These are phyloP conservation scores for Adoxophyes honmai DNA, from an alignment of 1,140 invertebrate species.

Conservation along the genomic window DNA sequence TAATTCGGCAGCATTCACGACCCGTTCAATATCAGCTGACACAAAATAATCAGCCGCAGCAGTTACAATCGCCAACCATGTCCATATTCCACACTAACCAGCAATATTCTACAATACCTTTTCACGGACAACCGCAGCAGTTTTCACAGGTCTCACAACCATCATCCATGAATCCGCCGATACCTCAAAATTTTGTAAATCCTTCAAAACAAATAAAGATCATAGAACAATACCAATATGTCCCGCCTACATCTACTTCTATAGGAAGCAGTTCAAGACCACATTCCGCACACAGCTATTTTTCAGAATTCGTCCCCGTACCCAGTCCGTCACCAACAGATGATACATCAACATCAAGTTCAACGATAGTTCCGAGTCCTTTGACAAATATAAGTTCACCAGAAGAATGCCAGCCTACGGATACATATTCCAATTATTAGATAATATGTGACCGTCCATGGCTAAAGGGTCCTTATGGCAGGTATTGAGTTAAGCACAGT, in stretches of 20 bases:
- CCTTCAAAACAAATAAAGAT: constrained; percentile 13
- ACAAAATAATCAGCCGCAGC: no score
- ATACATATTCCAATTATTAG: no score
- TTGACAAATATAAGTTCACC: constrained; percentile 13
- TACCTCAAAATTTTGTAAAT: background rate
- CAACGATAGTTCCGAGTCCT: constrained; percentile 4
- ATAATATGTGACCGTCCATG: no score
- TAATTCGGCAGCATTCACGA: constrained; percentile 14
- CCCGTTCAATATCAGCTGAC: background rate
- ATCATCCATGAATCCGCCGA: background rate
- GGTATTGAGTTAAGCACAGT: no score
- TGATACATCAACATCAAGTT: constrained; percentile 8
- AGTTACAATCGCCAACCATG: no score
- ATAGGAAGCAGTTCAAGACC: no score
- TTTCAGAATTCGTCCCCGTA: no score
- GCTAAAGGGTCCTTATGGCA: no score
- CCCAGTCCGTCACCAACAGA: constrained; percentile 2
- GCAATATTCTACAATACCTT: background rate
- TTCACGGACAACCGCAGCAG: background rate
- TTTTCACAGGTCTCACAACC: no score
- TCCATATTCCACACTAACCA: no score
- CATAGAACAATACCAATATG: background rate
- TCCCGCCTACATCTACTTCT: background rate
- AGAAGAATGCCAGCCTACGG: background rate
- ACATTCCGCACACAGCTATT: no score